Percentiles rank a stretch among this genome's conserved stretches.
Conservation (phyloP, 2,797 vertebrate genomes). For the Fistularia commersonii region DNA sequence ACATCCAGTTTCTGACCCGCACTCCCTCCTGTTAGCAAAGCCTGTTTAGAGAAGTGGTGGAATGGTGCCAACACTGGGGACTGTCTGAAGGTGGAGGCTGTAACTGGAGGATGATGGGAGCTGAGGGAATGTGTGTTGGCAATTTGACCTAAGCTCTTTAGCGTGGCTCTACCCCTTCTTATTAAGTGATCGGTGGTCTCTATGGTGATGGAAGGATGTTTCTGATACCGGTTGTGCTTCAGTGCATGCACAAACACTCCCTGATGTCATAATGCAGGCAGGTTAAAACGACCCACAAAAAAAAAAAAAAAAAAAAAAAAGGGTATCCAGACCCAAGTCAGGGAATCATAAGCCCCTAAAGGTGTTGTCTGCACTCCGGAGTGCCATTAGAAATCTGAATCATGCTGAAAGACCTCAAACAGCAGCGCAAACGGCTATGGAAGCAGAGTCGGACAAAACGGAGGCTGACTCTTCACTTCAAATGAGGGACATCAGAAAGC, state of each 20-base stretch:
- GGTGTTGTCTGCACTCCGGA: slow-evolving; percentile 35
- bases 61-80: slow-evolving; percentile 20
- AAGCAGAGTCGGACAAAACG: slow-evolving; percentile 24
- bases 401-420: slow-evolving; percentile 35
- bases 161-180: slow-evolving; percentile 25
- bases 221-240: slow-evolving; percentile 31
- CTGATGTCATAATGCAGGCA: slow-evolving; percentile 34
- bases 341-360: slow-evolving; percentile 23
- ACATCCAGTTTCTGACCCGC: slow-evolving; percentile 18
- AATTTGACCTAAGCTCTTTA: slow-evolving; percentile 49
- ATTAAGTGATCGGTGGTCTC: slow-evolving; percentile 34
- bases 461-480: slow-evolving; percentile 36
- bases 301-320: neutral
- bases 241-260: slow-evolving; percentile 8
- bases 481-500: slow-evolving; percentile 49
- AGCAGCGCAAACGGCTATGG: slow-evolving; percentile 9
- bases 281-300: slow-evolving; percentile 8
- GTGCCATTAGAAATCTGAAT: slow-evolving; percentile 37
- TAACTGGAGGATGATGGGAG: slow-evolving; percentile 27
- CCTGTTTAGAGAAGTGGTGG: slow-evolving; percentile 18
- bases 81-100: slow-evolving; percentile 21
- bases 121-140: slow-evolving; percentile 16
- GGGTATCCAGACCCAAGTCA: slow-evolving; percentile 21
- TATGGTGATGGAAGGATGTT: slow-evolving; percentile 23
- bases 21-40: slow-evolving; percentile 1